phyloP scores from a whole-genome alignment of 2,113 vertebrate genomes.

The Microtus pennsylvanicus region DNA sequence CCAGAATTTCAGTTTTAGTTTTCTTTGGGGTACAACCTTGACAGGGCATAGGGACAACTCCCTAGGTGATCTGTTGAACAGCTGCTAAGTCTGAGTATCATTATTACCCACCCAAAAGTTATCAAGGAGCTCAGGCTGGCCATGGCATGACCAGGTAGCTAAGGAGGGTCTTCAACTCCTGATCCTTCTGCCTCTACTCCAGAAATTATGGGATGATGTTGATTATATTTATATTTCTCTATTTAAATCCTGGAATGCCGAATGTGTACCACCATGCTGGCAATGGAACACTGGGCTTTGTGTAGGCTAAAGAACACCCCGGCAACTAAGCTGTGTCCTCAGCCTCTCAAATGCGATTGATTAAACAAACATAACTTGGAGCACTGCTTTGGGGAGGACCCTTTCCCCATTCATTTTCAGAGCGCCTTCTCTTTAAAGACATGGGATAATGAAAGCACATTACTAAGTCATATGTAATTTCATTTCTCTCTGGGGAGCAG shows the following conservation, averaged over 20 bases:
- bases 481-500: slow-evolving; percentile 61
- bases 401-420: slow-evolving; percentile 39
- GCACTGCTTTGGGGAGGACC: slow-evolving; percentile 8
- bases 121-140: too few relatives aligned
- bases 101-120: not conserved
- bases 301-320: not conserved
- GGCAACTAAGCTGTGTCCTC: not conserved
- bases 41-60: not conserved
- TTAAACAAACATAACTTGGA: slow-evolving; percentile 39
- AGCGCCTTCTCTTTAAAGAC: slow-evolving; percentile 44
- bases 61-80: slow-evolving; percentile 13
- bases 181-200: not conserved
- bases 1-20: slow-evolving; percentile 34
- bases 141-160: not conserved
- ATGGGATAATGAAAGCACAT: slow-evolving; percentile 47
- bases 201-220: not conserved
- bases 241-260: not conserved
- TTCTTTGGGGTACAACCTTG: slow-evolving; percentile 17
- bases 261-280: not conserved
- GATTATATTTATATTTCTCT: not conserved
- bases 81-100: not conserved
- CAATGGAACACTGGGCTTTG: not conserved
- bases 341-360: not conserved
- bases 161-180: not conserved
- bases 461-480: slow-evolving; percentile 56